phyloP scores from a whole-genome alignment of 53 echinoderm and acorn worm species.

The Stichopus horrens region DNA sequence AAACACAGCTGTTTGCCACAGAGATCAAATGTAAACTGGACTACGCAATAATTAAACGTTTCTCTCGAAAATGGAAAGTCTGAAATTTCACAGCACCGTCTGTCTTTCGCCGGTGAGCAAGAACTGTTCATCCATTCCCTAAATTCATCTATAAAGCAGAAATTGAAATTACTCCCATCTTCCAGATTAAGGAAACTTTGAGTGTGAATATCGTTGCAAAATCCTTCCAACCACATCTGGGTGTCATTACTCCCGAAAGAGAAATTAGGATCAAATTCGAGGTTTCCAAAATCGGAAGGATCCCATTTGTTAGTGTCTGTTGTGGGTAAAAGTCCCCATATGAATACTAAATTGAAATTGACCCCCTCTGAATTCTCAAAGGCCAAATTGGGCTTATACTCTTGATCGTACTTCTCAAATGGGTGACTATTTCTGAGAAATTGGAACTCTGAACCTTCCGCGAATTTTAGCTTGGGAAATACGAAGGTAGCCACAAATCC shows the following conservation, averaged over 20 bases:
- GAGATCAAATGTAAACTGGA: not conserved
- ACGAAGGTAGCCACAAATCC: constrained; percentile 69
- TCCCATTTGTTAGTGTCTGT: constrained; percentile 76
- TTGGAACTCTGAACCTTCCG: constrained; percentile 67
- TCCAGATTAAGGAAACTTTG: constrained; percentile 60
- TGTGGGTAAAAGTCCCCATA: constrained; percentile 66
- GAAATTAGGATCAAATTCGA: constrained; percentile 59
- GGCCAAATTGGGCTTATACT: constrained; percentile 50
- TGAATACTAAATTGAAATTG: constrained; percentile 52
- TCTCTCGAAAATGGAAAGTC: constrained; percentile 35
- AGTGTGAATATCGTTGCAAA: constrained; percentile 59
- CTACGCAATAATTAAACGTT: constrained; percentile 36
- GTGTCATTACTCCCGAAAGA: constrained; percentile 50
- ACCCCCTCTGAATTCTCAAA: constrained; percentile 54
- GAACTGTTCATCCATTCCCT: constrained; percentile 50
- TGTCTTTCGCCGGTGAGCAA: constrained; percentile 35
- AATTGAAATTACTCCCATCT: not conserved
- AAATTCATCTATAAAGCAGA: constrained; percentile 72
- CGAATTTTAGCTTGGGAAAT: constrained; percentile 63
- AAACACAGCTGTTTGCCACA: constrained; percentile 21
- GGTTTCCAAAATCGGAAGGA: constrained; percentile 62
- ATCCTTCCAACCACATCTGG: constrained; percentile 69
- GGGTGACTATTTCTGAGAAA: constrained; percentile 60
- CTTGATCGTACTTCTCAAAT: constrained; percentile 67
- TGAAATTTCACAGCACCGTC: constrained; percentile 63